Conservation (phyloP, 2,888 invertebrate genomes). For the Ectemnius continuus region DNA sequence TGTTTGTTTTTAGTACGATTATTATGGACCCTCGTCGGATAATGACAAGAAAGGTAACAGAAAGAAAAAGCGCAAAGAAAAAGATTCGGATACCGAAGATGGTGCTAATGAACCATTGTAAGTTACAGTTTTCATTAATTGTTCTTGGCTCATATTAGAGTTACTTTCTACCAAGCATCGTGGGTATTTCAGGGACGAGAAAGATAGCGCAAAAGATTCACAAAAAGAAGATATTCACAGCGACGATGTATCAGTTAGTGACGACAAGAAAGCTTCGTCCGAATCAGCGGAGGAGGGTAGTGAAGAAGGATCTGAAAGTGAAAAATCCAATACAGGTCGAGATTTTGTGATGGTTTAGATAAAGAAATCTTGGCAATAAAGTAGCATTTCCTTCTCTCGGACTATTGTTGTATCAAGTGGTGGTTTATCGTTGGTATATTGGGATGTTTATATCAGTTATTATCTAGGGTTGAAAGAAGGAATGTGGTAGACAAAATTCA, state of each 20-base stretch:
- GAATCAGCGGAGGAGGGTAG: slow-evolving; percentile 69
- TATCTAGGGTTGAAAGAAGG: slow-evolving; percentile 9
- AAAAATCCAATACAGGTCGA: slow-evolving; percentile 89
- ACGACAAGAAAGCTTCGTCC: slow-evolving; percentile 53
- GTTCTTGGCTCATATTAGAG: neutral
- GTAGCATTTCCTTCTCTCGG: slow-evolving; percentile 46
- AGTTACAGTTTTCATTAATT: slow-evolving; percentile 12
- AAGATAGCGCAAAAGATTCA: slow-evolving; percentile 40
- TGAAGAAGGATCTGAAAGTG: slow-evolving; percentile 85
- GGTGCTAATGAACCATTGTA: slow-evolving; percentile 37
- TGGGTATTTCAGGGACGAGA: slow-evolving; percentile 54
- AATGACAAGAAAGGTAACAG: slow-evolving; percentile 80
- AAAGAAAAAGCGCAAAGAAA: slow-evolving; percentile 88
- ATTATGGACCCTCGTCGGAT: slow-evolving; percentile 82
- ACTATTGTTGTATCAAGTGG: slow-evolving; percentile 40
- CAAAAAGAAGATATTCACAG: slow-evolving; percentile 45
- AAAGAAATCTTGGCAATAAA: slow-evolving; percentile 42
- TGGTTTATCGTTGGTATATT: slow-evolving; percentile 45
- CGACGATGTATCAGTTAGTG: slow-evolving; percentile 55
- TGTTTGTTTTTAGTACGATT: slow-evolving; percentile 84
- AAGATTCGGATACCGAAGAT: slow-evolving; percentile 89
- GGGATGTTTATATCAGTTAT: slow-evolving; percentile 26
- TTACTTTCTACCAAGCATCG: neutral
- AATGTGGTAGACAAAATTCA: too few relatives aligned
- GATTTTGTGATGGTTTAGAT: slow-evolving; percentile 93